Base-by-base conservation (phyloP, 2,888 invertebrate genomes). In the Halictus ligatus region DNA sequence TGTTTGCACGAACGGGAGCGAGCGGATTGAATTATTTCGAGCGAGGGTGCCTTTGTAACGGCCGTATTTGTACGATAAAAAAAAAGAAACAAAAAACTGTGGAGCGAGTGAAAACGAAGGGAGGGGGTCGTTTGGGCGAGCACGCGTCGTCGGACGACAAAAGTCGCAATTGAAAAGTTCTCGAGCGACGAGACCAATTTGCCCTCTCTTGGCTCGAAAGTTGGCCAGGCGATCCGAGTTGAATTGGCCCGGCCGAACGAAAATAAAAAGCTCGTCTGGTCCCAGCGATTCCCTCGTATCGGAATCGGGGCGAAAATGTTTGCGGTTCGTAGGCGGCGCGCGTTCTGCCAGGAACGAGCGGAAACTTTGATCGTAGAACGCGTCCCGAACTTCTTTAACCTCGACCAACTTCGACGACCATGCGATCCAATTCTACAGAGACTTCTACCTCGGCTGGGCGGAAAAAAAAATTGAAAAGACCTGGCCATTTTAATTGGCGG, bases 151-250 rank as follows among this genome's bases (percentile, higher is more conserved):
- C n/a, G 43, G 60, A 69, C 18, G 12, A 10, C 5, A 29, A 29
- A 73, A 48, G 58, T 21, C 10, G 78, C 83, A 85, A 85, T 88
- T 78, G 84, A 78, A 86, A 88, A 85, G 82, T 88, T 88, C 78
- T 81, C 12, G 60, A 50, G 69, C 48, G 29, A 50, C 80, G 77
- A 75, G 76, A 75, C 67, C 72, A 18, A 29, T 43, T 64, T 64
- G 25, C 46, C 69, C 8, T 43, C 50, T 43, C 50, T 21, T 21
- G 15, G 2, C 75, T 67, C 43, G 43, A 75, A 75, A 75, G 58
- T 78, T 78, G 29, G 12, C 60, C 15, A 54, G 21, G 21, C 54
- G 54, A 29, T 29, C 60, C 29, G 60, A 64, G 29, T 64, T 29
- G 60, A 64, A 64, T 64, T 21, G 67, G 18, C 67, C 3, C 13